phyloP scores from a whole-genome alignment of 2,888 invertebrate genomes.

The Biston betularia region DNA sequence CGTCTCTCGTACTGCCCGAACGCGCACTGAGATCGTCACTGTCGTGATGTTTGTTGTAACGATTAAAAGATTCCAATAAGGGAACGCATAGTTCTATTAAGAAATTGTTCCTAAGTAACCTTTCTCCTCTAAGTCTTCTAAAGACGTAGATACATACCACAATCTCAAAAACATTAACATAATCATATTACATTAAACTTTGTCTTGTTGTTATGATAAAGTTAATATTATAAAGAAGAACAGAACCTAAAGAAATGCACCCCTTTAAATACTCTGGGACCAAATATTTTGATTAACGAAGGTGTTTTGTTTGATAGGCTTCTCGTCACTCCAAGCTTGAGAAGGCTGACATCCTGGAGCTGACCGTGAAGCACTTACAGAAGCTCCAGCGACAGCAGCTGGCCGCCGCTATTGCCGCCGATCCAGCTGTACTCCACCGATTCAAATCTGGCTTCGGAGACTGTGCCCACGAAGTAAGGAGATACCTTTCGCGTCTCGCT shows the following conservation, averaged over 20 bases:
- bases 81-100: no score
- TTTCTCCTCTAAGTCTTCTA: background rate
- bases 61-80: conserved; percentile 6
- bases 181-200: no score
- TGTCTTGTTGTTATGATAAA: no score
- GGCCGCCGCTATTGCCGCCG: conserved; percentile 92
- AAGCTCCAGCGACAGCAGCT: conserved; percentile 95
- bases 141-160: no score
- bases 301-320: conserved; percentile 86
- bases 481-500: conserved; percentile 89
- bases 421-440: conserved; percentile 93
- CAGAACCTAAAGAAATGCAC: no score
- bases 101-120: no score
- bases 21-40: no score
- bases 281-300: background rate
- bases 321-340: conserved; percentile 97
- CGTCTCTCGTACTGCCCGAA: no score
- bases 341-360: conserved; percentile 97
- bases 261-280: background rate
- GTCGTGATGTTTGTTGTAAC: no score
- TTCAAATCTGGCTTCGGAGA: conserved; percentile 96
- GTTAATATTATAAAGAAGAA: no score
- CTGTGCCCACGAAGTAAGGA: conserved; percentile 93
- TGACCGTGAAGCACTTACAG: conserved; percentile 97
- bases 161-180: no score